Conservation (phyloP, 2,113 vertebrate genomes). For the Dasypus novemcinctus region DNA sequence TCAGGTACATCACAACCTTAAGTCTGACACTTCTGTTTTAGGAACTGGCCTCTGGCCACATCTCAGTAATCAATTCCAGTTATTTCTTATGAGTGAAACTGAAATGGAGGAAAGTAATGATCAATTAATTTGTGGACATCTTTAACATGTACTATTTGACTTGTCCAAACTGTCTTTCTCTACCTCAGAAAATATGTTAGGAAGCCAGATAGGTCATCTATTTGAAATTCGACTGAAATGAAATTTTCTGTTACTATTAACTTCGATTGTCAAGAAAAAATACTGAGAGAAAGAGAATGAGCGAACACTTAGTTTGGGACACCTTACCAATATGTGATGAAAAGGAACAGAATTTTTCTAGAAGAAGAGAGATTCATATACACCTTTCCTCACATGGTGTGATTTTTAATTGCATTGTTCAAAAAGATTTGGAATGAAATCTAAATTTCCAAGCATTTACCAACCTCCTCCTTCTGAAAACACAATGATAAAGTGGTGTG, state of each 20-base stretch:
- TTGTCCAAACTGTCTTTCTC: neutral
- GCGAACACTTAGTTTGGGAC: rapidly evolving
- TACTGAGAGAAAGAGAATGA: neutral
- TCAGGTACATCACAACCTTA: neutral
- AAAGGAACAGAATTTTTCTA: neutral
- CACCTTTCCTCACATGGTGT: neutral
- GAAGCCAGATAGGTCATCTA: neutral
- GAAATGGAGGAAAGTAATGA: neutral
- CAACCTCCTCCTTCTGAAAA: neutral
- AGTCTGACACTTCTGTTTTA: neutral
- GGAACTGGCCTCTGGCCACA: neutral
- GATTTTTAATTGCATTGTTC: neutral
- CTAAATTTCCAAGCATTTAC: neutral
- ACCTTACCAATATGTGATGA: neutral
- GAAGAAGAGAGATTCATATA: neutral
- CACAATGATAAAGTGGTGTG: neutral
- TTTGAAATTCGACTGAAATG: neutral
- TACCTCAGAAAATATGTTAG: neutral
- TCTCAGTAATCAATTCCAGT: neutral
- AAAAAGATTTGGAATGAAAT: neutral
- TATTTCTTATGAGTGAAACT: neutral
- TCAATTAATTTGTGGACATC: neutral
- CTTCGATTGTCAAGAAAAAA: neutral
- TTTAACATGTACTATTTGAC: neutral
- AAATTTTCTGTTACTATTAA: neutral